Base-by-base conservation (phyloP, 2,113 vertebrate genomes). In the Dromas ardeola region DNA sequence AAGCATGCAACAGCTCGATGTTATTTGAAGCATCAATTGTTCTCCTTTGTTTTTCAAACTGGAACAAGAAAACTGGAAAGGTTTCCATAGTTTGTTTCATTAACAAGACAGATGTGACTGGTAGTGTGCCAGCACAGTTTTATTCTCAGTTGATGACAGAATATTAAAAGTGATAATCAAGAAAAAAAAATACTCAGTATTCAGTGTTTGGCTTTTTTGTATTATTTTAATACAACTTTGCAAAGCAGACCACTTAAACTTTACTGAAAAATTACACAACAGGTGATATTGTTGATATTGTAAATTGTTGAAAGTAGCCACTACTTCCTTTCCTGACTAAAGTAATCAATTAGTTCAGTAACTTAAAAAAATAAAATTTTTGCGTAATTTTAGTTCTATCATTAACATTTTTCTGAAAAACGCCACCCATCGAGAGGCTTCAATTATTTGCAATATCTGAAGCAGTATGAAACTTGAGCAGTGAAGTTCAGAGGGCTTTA, bases 61-160 rank as follows among this genome's bases (percentile, higher is more conserved):
- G 63, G 67, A 92, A 66, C 40, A 81, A 77, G 63, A 88, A 81
- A 84, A 43, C 15, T 84, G 55, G 88, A 96, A 86, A 88, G 45
- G 26, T 87, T 96, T 97, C 40, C 14, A 59, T 45, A 47, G 21
- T 78, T 91, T 71, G 6, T 73, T 96, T 81, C 83, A 52, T 91
- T 95, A 91, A 71, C 50, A 84, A 86, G 86, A 84, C 55, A 91
- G 91, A 93, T 93, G 65, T 84, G 63, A 81, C 18, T 81, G 38
- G 26, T 78, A 66, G 6, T 47, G 56, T 79, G 69, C 77, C 77
- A 94, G 23, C 29, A 83, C 13, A 79, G 23, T 52, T 87, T 92
- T 89, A 74, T 62, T 89, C n/a, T 67, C 69, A 34, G 19, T 53
- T 81, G 55, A 84, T 62, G 38, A 88, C 13, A 73, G 42, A 63